phyloP scores from a whole-genome alignment of 2,113 vertebrate genomes.

The Eleginops maclovinus region DNA sequence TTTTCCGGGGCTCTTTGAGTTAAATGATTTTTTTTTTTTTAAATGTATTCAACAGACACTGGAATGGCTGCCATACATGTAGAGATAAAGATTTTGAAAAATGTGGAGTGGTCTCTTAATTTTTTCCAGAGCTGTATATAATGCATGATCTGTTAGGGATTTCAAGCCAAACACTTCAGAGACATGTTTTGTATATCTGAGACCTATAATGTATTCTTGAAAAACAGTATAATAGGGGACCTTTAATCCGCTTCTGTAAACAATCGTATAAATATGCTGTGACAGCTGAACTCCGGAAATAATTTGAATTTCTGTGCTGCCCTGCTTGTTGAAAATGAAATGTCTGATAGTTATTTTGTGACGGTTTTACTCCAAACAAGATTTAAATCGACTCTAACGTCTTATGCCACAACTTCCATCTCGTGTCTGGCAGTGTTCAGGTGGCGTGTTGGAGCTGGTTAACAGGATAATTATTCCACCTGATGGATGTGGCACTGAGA shows the following conservation, averaged over 20 bases:
- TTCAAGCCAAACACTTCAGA: too few relatives aligned
- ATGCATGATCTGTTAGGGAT: too few relatives aligned
- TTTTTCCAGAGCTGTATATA: too few relatives aligned
- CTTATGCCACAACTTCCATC: slow-evolving; percentile 30
- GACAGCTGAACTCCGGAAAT: slow-evolving; percentile 49
- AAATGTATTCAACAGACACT: too few relatives aligned
- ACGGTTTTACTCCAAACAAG: slow-evolving; percentile 45
- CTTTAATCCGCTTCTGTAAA: neutral
- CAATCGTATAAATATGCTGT: slow-evolving; percentile 26
- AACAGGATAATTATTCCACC: slow-evolving; percentile 73
- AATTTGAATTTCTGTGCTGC: slow-evolving; percentile 51
- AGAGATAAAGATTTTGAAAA: too few relatives aligned
- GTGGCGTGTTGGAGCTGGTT: slow-evolving; percentile 70
- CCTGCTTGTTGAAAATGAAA: slow-evolving; percentile 47
- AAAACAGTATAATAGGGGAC: too few relatives aligned
- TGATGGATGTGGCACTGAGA: slow-evolving; percentile 62
- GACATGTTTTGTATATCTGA: too few relatives aligned
- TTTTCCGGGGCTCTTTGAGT: too few relatives aligned
- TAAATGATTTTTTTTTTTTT: too few relatives aligned
- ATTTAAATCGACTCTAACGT: slow-evolving; percentile 53
- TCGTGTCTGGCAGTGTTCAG: slow-evolving; percentile 68
- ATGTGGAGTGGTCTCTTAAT: too few relatives aligned
- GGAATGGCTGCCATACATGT: too few relatives aligned
- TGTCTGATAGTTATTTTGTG: slow-evolving; percentile 23
- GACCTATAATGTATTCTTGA: too few relatives aligned